Base-by-base conservation (phyloP, 2,113 vertebrate species). In the Rhinolophus ferrumequinum region DNA sequence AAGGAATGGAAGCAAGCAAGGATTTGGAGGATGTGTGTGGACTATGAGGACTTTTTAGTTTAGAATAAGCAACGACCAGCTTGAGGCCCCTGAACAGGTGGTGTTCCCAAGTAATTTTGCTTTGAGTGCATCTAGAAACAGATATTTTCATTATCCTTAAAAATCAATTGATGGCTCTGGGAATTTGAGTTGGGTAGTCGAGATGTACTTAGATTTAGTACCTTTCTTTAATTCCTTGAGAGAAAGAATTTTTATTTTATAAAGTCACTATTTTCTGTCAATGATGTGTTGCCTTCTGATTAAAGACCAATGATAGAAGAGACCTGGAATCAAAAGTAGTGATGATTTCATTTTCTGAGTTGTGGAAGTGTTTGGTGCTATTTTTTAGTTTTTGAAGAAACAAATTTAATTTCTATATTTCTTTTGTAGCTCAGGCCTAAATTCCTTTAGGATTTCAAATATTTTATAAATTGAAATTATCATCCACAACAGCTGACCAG, bases 401-500 rank as follows among this genome's bases (percentile, higher is more conserved):
- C 15, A 91, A 60, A 85, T 73, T 77, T 56, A n/a, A 64, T 82
- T 54, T 76, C 28, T 62, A 84, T 91, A 22, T 64, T 54, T 58
- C 38, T 77, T 94, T 92, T 85, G 35, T 80, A 85, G 26, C 41
- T 88, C 26, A 82, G 8, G 12, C 67, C 22, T 93, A 62, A 87
- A 76, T 95, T 83, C 5, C 35, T 95, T 60, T 83, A 87, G 58
- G 38, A 66, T 67, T 84, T 80, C 77, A 92, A 81, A 56, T 60
- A 72, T 41, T 67, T 94, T 95, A 60, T 52, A 7, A 92, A 60
- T 88, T 90, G 41, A 93, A 79, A 84, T 64, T 72, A 77, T 75
- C 22, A 50, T 84, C 52, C 8, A 64, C 30, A 35, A 44, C 11
- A 84, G 47, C 47, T 10, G 60, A 52, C 87, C n/a, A 66, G n/a